A percentile compares a stretch with the other conserved stretches of the same genome.
Conservation (phyloP, 1,140 invertebrate species). For the Pseudomyrmex flavicornis region DNA sequence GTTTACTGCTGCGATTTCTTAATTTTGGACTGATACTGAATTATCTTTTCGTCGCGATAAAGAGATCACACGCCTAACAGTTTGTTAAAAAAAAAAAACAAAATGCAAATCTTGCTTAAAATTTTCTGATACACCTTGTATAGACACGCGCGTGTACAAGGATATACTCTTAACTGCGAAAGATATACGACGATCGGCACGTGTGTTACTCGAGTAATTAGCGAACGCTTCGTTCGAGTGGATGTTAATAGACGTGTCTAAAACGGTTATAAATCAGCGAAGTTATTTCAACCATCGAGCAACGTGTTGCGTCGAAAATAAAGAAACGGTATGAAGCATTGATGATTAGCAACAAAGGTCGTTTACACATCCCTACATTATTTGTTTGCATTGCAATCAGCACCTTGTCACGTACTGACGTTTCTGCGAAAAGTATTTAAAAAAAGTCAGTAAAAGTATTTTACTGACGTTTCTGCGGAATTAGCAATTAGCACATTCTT, state of each 20-base stretch:
- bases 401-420: neutral
- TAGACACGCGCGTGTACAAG: conserved; percentile 17
- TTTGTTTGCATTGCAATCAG: neutral
- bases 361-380: neutral
- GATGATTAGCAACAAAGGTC: conserved; percentile 13
- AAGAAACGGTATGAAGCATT: conserved; percentile 3
- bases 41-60: neutral
- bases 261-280: conserved; percentile 45
- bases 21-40: neutral
- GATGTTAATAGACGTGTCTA: conserved; percentile 67
- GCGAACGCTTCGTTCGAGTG: conserved; percentile 29
- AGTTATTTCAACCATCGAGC: conserved; percentile 29
- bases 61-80: neutral
- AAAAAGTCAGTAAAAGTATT: no score
- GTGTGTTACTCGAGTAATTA: conserved; percentile 62
- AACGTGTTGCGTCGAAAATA: conserved; percentile 17
- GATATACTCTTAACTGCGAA: conserved; percentile 41
- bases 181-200: conserved; percentile 30
- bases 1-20: neutral
- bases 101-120: neutral
- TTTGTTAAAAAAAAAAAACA: neutral
- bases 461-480: neutral
- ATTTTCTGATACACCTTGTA: neutral
- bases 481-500: neutral
- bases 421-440: no score